phyloP scores from a whole-genome alignment of 2,113 vertebrate species.

The Shinisaurus crocodilurus region DNA sequence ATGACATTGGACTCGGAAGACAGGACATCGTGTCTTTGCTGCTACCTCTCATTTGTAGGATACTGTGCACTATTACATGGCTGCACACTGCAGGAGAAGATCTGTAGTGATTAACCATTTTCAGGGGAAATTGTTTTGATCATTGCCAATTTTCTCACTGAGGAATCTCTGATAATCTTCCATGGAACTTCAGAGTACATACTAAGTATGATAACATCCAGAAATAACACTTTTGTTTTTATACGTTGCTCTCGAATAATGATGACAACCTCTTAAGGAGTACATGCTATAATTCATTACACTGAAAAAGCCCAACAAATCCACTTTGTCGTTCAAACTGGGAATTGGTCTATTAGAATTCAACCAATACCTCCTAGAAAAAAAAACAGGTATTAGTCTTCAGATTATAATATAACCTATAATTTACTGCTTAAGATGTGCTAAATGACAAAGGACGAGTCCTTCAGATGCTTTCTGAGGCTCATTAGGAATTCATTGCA shows the following conservation, averaged over 20 bases:
- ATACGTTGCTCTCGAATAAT: background rate
- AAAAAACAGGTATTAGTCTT: slow-evolving; percentile 61
- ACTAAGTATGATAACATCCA: background rate
- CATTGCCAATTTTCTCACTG: background rate
- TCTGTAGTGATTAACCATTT: background rate
- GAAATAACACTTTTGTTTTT: background rate
- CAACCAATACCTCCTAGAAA: slow-evolving; percentile 37
- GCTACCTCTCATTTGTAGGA: too few species aligned
- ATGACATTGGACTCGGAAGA: too few species aligned
- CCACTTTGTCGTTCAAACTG: slow-evolving; percentile 33
- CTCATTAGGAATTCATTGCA: slow-evolving; percentile 62
- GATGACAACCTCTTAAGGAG: slow-evolving; percentile 32
- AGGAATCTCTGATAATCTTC: background rate
- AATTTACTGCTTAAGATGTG: slow-evolving; percentile 58
- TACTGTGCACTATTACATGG: background rate
- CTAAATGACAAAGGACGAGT: slow-evolving; percentile 64
- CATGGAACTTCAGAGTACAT: background rate
- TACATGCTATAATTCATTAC: slow-evolving; percentile 13
- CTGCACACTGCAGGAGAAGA: background rate
- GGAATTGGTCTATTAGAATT: slow-evolving; percentile 42
- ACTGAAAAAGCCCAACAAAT: slow-evolving; percentile 31
- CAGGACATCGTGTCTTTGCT: too few species aligned
- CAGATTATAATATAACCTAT: slow-evolving; percentile 50
- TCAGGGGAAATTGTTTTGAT: too few species aligned
- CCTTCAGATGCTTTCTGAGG: slow-evolving; percentile 49